Conservation (phyloP, 2,113 vertebrate species). For the Alexandromys fortis region DNA sequence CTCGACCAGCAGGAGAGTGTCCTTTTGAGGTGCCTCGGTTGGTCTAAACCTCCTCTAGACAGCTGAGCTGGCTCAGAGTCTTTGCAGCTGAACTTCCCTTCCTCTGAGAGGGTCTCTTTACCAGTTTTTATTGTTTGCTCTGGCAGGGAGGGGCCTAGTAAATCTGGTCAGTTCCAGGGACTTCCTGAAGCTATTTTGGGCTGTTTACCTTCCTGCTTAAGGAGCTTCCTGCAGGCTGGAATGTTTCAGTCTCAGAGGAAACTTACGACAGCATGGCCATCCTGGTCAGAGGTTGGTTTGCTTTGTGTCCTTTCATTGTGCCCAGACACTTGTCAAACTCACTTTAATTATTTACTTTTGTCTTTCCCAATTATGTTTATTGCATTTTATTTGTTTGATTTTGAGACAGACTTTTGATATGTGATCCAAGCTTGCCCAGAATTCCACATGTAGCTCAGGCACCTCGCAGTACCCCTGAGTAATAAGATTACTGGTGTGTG, state of each 20-base stretch:
- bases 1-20: not conserved
- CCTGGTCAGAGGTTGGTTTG: not conserved
- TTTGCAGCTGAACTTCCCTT: not conserved
- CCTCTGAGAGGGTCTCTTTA: not conserved
- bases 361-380: not conserved
- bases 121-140: not conserved
- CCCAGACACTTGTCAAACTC: not conserved
- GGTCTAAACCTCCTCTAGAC: not conserved
- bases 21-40: not conserved
- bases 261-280: not conserved
- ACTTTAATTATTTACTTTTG: not conserved
- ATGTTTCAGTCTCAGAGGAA: not conserved
- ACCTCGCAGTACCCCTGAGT: not conserved
- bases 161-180: not conserved
- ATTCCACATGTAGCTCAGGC: not conserved
- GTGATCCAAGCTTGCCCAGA: not conserved
- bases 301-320: not conserved
- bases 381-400: not conserved
- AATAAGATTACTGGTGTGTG: not conserved
- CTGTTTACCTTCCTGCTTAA: not conserved
- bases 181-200: not conserved
- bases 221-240: not conserved
- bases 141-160: not conserved
- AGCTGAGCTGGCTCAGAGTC: no score
- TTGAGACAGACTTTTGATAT: not conserved